Percentiles rank a stretch among this genome's conserved stretches.
phyloP scores from a whole-genome alignment of 2,797 vertebrate species.

The Siniperca obscura region DNA sequence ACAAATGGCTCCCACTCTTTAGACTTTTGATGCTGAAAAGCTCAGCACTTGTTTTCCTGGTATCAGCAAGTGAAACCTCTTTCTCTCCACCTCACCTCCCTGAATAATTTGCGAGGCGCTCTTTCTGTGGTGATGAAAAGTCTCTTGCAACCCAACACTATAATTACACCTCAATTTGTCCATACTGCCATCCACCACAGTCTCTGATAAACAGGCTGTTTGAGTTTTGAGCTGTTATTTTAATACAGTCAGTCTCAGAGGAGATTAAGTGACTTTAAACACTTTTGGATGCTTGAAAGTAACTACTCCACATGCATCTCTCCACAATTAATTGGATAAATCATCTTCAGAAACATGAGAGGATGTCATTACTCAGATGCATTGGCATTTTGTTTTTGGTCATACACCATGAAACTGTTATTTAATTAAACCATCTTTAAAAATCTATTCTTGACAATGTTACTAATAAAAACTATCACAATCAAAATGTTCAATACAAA shows the following conservation, averaged over 20 bases:
- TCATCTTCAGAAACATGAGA: constrained; percentile 34
- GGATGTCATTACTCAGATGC: constrained; percentile 13
- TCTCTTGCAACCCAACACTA: constrained; percentile 55
- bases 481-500: not conserved
- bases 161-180: constrained; percentile 75
- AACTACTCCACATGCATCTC: constrained; percentile 27
- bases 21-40: constrained; percentile 52
- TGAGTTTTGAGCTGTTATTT: constrained; percentile 63
- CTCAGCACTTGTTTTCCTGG: constrained; percentile 55
- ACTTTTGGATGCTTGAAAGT: constrained; percentile 51
- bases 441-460: not conserved
- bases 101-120: constrained; percentile 59
- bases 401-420: not conserved
- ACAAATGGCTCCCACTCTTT: constrained; percentile 56
- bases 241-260: constrained; percentile 60
- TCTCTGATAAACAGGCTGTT: constrained; percentile 67
- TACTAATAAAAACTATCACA: not conserved
- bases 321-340: constrained; percentile 47
- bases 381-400: constrained; percentile 30
- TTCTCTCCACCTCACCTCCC: constrained; percentile 35
- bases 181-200: constrained; percentile 38
- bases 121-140: constrained; percentile 61
- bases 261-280: constrained; percentile 66
- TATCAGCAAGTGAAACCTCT: constrained; percentile 40
- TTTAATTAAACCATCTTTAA: constrained; percentile 4